A percentile compares a stretch with the other conserved stretches of the same genome.
phyloP scores from a whole-genome alignment of 2,888 invertebrate genomes.

The Eustalomyia histrio region DNA sequence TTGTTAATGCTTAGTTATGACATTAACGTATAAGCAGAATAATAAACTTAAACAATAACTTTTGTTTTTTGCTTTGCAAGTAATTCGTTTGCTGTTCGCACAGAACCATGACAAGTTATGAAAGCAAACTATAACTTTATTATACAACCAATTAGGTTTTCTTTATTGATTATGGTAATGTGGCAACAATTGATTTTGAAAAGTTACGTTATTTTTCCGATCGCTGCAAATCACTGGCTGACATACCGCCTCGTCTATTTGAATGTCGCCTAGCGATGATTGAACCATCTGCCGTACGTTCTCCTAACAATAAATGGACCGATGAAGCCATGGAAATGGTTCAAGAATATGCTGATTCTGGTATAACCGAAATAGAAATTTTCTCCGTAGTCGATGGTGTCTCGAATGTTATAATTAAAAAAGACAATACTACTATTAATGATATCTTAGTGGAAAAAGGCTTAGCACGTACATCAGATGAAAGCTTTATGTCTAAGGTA shows the following conservation, averaged over 20 bases:
- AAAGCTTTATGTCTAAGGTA: slow-evolving; percentile 88
- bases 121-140: too few species aligned
- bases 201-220: slow-evolving; percentile 79
- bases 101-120: too few species aligned
- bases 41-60: too few species aligned
- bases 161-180: slow-evolving; percentile 90
- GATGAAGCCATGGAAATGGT: slow-evolving; percentile 81
- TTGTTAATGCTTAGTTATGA: too few species aligned
- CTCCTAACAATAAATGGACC: slow-evolving; percentile 84
- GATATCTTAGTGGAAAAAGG: slow-evolving; percentile 83
- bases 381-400: slow-evolving; percentile 88
- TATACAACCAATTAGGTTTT: slow-evolving; percentile 81
- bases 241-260: slow-evolving; percentile 83
- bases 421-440: slow-evolving; percentile 82
- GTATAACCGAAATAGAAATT: slow-evolving; percentile 77
- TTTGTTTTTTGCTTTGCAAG: too few species aligned
- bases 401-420: slow-evolving; percentile 84
- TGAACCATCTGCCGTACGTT: slow-evolving; percentile 84
- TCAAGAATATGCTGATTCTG: slow-evolving; percentile 74
- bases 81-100: too few species aligned
- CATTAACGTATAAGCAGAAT: too few species aligned
- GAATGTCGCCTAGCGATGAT: slow-evolving; percentile 86
- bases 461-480: slow-evolving; percentile 85
- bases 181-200: slow-evolving; percentile 79
- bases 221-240: slow-evolving; percentile 67